phyloP scores from a whole-genome alignment of 2,113 vertebrate genomes.

The Siniperca knerii region DNA sequence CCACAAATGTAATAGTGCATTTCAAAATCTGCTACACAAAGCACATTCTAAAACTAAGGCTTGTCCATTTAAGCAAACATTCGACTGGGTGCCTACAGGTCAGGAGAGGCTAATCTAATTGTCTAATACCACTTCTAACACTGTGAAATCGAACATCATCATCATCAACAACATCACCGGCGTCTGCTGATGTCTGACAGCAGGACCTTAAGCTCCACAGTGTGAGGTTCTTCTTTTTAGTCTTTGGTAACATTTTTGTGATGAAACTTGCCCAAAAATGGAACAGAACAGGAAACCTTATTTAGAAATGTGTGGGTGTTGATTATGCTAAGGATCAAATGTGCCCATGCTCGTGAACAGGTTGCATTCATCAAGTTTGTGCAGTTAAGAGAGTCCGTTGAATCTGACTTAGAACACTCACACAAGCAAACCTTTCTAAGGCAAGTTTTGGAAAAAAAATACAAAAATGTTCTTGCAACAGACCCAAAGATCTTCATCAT shows the following conservation, averaged over 20 bases:
- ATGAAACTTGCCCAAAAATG: not conserved
- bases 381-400: not conserved
- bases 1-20: conserved; percentile 75
- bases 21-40: conserved; percentile 85
- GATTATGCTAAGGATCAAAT: not conserved
- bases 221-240: not conserved
- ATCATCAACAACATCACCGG: too few species aligned
- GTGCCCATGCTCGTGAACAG: not conserved
- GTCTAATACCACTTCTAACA: not conserved
- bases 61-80: conserved; percentile 81
- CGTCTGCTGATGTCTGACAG: too few species aligned
- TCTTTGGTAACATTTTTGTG: not conserved
- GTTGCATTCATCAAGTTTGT: not conserved
- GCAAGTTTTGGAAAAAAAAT: too few species aligned
- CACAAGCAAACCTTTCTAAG: not conserved
- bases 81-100: conserved; percentile 72
- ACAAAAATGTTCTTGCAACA: too few species aligned
- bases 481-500: too few species aligned
- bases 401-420: not conserved
- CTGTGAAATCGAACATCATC: not conserved
- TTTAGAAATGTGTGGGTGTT: too few species aligned
- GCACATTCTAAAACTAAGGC: conserved; percentile 80
- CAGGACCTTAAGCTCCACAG: too few species aligned
- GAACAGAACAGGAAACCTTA: not conserved
- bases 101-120: conserved; percentile 61